Percentiles rank a stretch among this genome's conserved stretches.
Conservation (phyloP, 2,113 vertebrate species). For the Ceuthmochares aereus region DNA sequence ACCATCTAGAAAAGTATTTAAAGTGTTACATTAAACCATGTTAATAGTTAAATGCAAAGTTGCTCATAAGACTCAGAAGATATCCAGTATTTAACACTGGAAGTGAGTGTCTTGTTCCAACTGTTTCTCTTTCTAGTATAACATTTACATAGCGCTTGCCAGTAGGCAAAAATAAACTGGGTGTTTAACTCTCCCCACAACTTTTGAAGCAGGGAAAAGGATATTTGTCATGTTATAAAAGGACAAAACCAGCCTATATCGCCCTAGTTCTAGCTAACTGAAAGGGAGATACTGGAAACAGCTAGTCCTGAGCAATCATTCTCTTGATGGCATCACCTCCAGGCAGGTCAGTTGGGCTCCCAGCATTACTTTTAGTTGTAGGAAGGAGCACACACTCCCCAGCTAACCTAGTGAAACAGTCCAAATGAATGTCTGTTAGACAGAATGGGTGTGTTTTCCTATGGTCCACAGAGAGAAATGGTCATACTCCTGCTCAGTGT, state of each 20-base stretch:
- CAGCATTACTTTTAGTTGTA: rapidly evolving
- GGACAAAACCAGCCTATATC: background rate
- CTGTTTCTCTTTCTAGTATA: background rate
- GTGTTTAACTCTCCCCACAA: background rate
- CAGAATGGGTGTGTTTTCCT: rapidly evolving
- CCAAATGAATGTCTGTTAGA: background rate
- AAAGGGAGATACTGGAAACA: background rate
- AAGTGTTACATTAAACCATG: background rate
- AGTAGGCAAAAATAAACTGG: background rate
- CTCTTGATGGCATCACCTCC: background rate
- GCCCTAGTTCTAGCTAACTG: background rate
- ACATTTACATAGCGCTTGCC: background rate
- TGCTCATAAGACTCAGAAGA: constrained; percentile 23
- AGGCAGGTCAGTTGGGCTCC: background rate
- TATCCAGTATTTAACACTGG: background rate
- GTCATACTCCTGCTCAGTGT: background rate
- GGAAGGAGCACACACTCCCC: background rate
- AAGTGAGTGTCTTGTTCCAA: background rate
- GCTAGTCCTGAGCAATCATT: background rate
- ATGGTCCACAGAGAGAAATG: background rate
- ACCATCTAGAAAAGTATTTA: background rate
- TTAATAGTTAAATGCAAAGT: background rate
- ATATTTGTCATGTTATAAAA: background rate
- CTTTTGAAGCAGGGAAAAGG: background rate
- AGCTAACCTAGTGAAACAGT: background rate